Conservation (phyloP, 1,140 invertebrate genomes). For the Drosophila pseudoananassae region DNA sequence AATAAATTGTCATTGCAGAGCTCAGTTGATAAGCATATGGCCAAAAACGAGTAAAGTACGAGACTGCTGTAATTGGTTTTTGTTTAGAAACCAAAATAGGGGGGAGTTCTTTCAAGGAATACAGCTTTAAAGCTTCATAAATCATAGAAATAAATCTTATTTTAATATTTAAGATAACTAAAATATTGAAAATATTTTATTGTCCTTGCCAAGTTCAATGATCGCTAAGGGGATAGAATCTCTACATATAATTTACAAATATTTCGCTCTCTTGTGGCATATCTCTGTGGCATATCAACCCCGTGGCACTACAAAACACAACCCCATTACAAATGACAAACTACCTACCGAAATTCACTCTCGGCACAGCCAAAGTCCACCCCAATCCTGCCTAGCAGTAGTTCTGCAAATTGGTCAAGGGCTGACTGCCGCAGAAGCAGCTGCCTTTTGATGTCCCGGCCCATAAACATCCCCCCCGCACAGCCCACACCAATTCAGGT, state of each 20-base stretch:
- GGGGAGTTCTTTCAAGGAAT: background rate
- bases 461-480: constrained; percentile 46
- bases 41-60: constrained; percentile 31
- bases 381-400: constrained; percentile 38
- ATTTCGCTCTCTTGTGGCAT: constrained; percentile 11
- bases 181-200: background rate
- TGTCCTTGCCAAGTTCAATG: constrained; percentile 14
- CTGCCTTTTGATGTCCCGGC: constrained; percentile 40
- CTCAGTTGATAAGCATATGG: constrained; percentile 60
- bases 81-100: background rate
- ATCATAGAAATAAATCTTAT: background rate
- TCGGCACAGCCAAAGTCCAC: constrained; percentile 23
- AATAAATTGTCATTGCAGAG: constrained; percentile 68
- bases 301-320: constrained; percentile 21
- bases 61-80: constrained; percentile 33
- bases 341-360: constrained; percentile 41
- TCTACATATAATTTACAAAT: background rate
- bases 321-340: constrained; percentile 46
- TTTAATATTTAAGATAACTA: background rate
- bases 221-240: constrained; percentile 16
- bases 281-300: constrained; percentile 44
- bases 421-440: constrained; percentile 29
- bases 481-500: constrained; percentile 25
- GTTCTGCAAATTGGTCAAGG: constrained; percentile 48
- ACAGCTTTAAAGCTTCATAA: background rate